Evolutionary conservation across 2,113 vertebrate genomes (phyloP), one percentile per base, ranked within the genome.

Genomic region (Machaerirhynchus nigripectus): DNA sequence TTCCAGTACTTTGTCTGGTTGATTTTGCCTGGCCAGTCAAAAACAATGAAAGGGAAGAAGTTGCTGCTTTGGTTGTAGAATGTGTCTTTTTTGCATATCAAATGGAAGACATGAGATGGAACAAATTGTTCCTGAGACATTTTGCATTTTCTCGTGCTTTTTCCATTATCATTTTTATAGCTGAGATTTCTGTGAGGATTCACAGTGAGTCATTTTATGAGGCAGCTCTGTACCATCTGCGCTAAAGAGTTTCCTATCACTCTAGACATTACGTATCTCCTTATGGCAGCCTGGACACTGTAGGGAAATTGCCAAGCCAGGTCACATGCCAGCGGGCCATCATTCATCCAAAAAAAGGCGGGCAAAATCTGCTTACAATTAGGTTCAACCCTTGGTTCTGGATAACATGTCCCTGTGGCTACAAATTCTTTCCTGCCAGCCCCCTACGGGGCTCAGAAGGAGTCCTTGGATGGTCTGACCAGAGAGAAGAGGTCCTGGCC

Each of bases 311-410:
- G 97, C 97, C 98, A 98, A 98, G 94, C 96, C 95, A 98, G 98
- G 98, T 98, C 98, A 98, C 97, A 96, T 97, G 97, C 98, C 98
- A 98, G 94, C 96, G 95, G 96, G 47, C 97, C 96, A 98, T 98
- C 98, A 98, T 84, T 98, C 98, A 98, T 98, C 84, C 52, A 49
- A 91, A 97, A 82, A 97, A 90, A 97, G 96, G 95, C 12, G 70
- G 97, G 95, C 85, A 97, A 97, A 95, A 98, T 99, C 98, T 99
- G 99, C 96, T 98, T 98, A 97, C 96, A 98, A 99, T 99, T 98
- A 99, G 76, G 67, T 97, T 97, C 96, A 98, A 84, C 84, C 86
- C 95, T 96, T 97, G 96, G 84, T 98, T 98, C 98, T 98, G 97
- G 93, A 97, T 97, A 97, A 96, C 89, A 75, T 89, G 97, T 98